A percentile compares a stretch with the other conserved stretches of the same genome.
Evolutionary conservation across 1,140 invertebrate species (phyloP).

Genomic region (Drosophila parabipectinata): DNA sequence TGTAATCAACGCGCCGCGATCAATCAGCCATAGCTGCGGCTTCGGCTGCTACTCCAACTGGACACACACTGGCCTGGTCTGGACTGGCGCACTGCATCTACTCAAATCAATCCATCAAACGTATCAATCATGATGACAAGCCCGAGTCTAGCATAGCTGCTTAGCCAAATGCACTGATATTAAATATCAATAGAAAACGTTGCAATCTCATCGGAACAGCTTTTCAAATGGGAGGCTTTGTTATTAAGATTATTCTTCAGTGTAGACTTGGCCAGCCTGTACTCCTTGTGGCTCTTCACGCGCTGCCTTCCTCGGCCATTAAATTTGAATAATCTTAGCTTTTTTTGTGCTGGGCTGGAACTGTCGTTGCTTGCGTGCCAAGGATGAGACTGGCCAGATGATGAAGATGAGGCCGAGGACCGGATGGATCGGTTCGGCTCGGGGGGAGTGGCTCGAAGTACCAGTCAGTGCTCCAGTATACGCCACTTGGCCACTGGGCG

Average conservation of each 20-base stretch:
- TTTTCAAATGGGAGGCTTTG: not conserved
- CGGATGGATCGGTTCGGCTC: conserved; percentile 5
- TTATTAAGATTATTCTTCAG: conserved; percentile 21
- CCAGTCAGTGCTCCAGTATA: conserved; percentile 47
- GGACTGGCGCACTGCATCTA: conserved; percentile 37
- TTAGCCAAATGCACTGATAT: conserved; percentile 13
- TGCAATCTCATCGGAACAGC: not conserved
- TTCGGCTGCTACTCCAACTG: conserved; percentile 57
- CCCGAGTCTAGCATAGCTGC: conserved; percentile 27
- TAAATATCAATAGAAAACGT: not conserved
- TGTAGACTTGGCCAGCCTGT: conserved; percentile 35
- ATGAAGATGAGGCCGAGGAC: conserved; percentile 30
- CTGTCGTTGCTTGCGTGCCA: conserved; percentile 59
- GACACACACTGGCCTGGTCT: conserved; percentile 17
- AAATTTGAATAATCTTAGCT: conserved; percentile 80
- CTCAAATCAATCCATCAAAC: conserved; percentile 83
- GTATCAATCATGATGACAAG: conserved; percentile 84
- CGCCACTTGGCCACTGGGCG: conserved; percentile 58
- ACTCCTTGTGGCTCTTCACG: conserved; percentile 63
- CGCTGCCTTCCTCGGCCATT: conserved; percentile 67
- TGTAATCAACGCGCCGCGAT: conserved; percentile 79
- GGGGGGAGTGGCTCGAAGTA: too few relatives aligned
- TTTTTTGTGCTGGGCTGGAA: conserved; percentile 42
- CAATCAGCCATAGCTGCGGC: conserved; percentile 63
- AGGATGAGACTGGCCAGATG: conserved; percentile 35